Percentiles rank a stretch among this genome's conserved stretches.
Conservation (phyloP, 2,113 vertebrate species). For the Zootoca vivipara region DNA sequence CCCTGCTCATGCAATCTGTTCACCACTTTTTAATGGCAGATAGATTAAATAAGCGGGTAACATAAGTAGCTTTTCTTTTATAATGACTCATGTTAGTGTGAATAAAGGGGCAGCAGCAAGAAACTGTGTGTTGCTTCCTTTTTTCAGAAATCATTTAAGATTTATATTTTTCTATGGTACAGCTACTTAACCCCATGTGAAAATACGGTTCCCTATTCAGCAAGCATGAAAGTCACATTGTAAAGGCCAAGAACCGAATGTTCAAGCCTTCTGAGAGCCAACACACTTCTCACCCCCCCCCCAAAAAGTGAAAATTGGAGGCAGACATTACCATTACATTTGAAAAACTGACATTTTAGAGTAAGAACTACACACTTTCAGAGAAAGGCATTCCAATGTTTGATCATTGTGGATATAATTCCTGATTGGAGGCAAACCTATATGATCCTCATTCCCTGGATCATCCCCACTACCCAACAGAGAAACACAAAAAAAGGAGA, state of each 20-base stretch:
- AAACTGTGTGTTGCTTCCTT: background rate
- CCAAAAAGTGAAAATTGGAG: background rate
- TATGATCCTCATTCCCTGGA: too few species aligned
- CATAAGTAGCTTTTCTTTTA: background rate
- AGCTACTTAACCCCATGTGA: background rate
- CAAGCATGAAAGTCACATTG: background rate
- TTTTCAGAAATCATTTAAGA: background rate
- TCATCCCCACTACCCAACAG: too few species aligned
- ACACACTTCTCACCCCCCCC: background rate
- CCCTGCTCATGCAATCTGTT: background rate
- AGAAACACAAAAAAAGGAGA: too few species aligned
- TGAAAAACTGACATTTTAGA: background rate
- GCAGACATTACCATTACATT: background rate
- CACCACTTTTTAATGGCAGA: background rate
- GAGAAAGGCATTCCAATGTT: too few species aligned
- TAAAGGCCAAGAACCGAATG: background rate
- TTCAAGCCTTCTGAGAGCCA: background rate
- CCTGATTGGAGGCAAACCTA: background rate
- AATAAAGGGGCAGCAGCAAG: background rate
- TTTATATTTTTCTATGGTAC: background rate
- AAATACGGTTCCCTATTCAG: background rate
- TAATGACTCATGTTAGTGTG: background rate
- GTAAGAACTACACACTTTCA: background rate
- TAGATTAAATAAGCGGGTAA: background rate
- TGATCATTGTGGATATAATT: background rate